These are phyloP conservation scores for Grantiella picta DNA, from an alignment of 2,113 vertebrate species.

Conservation along the genomic window DNA sequence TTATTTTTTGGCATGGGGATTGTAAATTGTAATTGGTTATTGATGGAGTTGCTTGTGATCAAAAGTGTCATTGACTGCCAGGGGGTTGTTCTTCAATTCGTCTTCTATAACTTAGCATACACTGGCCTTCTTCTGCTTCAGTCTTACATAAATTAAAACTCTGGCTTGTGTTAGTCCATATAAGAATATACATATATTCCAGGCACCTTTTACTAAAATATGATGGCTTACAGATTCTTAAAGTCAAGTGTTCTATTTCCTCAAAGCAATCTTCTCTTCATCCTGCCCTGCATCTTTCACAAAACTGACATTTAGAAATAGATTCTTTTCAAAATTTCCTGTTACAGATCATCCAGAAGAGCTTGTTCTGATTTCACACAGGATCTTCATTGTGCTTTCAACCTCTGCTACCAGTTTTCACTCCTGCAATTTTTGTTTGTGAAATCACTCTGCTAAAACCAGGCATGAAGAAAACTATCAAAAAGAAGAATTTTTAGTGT, in stretches of 20 bases:
- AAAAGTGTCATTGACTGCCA: not conserved
- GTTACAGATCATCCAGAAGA: not conserved
- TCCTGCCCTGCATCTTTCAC: not conserved
- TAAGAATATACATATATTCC: not conserved
- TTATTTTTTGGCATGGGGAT: not conserved
- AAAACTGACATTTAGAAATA: not conserved
- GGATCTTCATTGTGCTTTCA: not conserved
- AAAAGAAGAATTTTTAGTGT: not conserved
- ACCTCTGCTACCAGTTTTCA: not conserved
- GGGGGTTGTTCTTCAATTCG: not conserved
- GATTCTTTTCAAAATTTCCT: not conserved
- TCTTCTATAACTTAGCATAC: not conserved
- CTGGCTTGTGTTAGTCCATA: not conserved
- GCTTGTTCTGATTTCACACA: not conserved
- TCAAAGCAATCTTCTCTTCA: not conserved
- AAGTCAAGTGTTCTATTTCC: not conserved
- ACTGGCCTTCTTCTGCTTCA: not conserved
- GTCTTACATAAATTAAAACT: not conserved
- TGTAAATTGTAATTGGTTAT: not conserved
- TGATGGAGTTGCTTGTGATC: not conserved
- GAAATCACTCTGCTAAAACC: not conserved
- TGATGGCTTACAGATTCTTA: not conserved
- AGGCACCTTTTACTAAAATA: not conserved
- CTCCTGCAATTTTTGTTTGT: not conserved
- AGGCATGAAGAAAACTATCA: not conserved